phyloP scores from a whole-genome alignment of 1,140 invertebrate species.

The Aradophagus sp. region DNA sequence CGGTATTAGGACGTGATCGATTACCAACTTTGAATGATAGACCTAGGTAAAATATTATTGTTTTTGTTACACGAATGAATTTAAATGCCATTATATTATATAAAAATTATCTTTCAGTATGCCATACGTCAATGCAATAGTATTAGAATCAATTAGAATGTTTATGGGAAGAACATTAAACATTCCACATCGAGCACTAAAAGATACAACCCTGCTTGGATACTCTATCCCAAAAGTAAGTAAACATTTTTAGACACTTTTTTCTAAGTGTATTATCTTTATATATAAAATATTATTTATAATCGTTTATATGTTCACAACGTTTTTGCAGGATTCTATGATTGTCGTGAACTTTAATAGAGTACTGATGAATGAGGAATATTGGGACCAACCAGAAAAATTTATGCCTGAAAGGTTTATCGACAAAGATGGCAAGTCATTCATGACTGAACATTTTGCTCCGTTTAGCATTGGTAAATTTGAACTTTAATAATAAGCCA shows the following conservation, averaged over 20 bases:
- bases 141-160: constrained; percentile 84
- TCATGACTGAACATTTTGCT: constrained; percentile 81
- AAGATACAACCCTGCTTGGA: constrained; percentile 81
- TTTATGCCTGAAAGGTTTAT: constrained; percentile 88
- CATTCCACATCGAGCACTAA: constrained; percentile 84
- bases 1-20: constrained; percentile 81
- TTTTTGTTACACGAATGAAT: constrained; percentile 51
- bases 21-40: constrained; percentile 82
- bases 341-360: constrained; percentile 87
- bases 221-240: constrained; percentile 85
- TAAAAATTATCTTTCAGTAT: constrained; percentile 76
- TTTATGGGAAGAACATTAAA: constrained; percentile 86
- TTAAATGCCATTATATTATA: constrained; percentile 62
- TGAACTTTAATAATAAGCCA: too few relatives aligned
- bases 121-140: constrained; percentile 86
- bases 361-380: constrained; percentile 80
- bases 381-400: constrained; percentile 81
- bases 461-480: constrained; percentile 85
- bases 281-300: too few relatives aligned
- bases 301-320: too few relatives aligned
- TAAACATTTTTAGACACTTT: too few relatives aligned
- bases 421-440: constrained; percentile 78
- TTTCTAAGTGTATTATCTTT: too few relatives aligned
- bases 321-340: constrained; percentile 84
- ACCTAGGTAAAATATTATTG: constrained; percentile 73